phyloP scores from a whole-genome alignment of 1,140 invertebrate species.

The Branchinecta lynchi region DNA sequence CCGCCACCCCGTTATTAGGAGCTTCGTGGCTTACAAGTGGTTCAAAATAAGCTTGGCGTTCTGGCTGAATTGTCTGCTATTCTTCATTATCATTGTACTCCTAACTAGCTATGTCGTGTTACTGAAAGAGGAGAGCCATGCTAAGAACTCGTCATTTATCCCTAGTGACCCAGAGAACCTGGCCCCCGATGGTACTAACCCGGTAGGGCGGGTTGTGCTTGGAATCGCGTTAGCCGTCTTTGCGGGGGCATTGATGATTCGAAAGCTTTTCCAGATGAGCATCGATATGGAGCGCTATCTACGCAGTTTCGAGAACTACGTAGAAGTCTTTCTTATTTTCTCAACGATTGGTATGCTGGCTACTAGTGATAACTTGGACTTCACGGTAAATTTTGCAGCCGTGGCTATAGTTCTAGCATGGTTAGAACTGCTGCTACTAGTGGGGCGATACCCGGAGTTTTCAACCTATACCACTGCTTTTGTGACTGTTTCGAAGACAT shows the following conservation, averaged over 20 bases:
- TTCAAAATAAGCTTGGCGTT: constrained; percentile 52
- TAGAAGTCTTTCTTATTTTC: constrained; percentile 45
- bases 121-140: constrained; percentile 29
- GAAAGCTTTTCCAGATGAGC: constrained; percentile 50
- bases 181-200: constrained; percentile 30
- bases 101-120: constrained; percentile 47
- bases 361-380: constrained; percentile 36
- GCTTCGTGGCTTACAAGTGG: constrained; percentile 68
- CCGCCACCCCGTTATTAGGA: constrained; percentile 59
- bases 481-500: constrained; percentile 55
- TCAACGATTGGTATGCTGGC: constrained; percentile 40
- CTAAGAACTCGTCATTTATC: constrained; percentile 23
- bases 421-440: constrained; percentile 51
- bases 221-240: constrained; percentile 37
- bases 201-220: constrained; percentile 10
- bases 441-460: constrained; percentile 51
- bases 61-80: constrained; percentile 51
- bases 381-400: constrained; percentile 39
- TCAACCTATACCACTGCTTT: constrained; percentile 64
- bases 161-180: constrained; percentile 23
- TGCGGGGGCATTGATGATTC: constrained; percentile 34
- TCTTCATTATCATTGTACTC: constrained; percentile 47
- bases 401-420: constrained; percentile 53
- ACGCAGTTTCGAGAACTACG: constrained; percentile 46
- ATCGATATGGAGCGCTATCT: constrained; percentile 46